phyloP scores from a whole-genome alignment of 2,113 vertebrate species.

The Anser cygnoides region DNA sequence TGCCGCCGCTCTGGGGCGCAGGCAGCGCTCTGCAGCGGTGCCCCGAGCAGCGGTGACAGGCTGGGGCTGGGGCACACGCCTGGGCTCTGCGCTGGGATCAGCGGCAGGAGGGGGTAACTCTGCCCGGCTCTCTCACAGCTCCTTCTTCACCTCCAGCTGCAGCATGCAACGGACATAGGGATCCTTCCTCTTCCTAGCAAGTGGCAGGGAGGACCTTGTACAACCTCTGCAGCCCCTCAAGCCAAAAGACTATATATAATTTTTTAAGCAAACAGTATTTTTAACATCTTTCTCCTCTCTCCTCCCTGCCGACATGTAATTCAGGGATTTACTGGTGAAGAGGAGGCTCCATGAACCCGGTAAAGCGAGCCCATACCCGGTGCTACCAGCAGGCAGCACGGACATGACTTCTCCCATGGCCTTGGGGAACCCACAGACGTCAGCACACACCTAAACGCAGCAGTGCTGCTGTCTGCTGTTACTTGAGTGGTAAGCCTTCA shows the following conservation, averaged over 20 bases:
- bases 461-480: neutral
- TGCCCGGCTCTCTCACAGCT: accelerated
- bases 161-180: accelerated
- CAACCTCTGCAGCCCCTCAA: neutral
- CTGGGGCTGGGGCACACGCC: accelerated
- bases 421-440: neutral
- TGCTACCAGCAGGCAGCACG: no score
- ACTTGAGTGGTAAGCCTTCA: neutral
- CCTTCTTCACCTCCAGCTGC: neutral
- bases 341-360: neutral
- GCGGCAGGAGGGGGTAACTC: neutral
- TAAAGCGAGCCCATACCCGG: neutral
- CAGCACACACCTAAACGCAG: accelerated
- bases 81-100: accelerated
- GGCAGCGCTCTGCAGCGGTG: accelerated
- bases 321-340: neutral
- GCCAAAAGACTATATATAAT: neutral
- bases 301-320: neutral
- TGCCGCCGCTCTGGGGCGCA: neutral
- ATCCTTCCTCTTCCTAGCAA: neutral
- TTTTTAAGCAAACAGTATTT: neutral
- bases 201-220: neutral
- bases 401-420: neutral
- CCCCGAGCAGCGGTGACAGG: accelerated
- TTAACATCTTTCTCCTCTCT: neutral